Base-by-base conservation (phyloP, 2,113 vertebrate genomes). In the Pachyramphus minor region DNA sequence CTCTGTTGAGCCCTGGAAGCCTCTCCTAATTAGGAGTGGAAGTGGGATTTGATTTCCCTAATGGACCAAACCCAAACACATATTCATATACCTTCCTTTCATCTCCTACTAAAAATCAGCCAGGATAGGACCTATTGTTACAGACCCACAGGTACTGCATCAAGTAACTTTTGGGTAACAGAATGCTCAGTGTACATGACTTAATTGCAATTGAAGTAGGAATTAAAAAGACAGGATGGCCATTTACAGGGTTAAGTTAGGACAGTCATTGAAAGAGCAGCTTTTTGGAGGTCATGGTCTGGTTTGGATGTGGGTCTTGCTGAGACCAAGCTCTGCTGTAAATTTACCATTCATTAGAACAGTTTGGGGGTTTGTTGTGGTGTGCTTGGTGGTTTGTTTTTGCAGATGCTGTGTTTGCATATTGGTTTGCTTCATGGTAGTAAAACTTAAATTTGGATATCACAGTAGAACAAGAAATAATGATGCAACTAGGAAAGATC, bases 391-490 rank as follows among this genome's bases (percentile, higher is more conserved):
- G 17, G 35, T 75, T 83, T 71, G 81, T 50, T 89, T 92, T 69
- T 76, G 68, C 76, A 84, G 52, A 20, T 88, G n/a, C 42, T 63
- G 13, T 56, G 62, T 82, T 74, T 71, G 45, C 47, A 14, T 79
- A 44, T 15, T 66, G n/a, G 50, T 62, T 88, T 88, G 25, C 33
- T 74, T 84, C 3, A 5, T 58, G 35, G 39, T 68, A 91, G 25
- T 55, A 47, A 76, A 91, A 95, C 49, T 79, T 87, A 25, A 84
- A 72, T 89, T 62, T 89, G 64, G 28, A 24, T 86, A 37, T 84
- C 2, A 3, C 47, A 80, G 28, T 62, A 93, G 68, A 86, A 24
- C 73, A 64, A 90, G 73, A 94, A 86, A 45, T 75, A 87, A 86
- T 44, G 8, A 33, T 60, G 37, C 35, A 67, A 67, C 33, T 22